phyloP scores from a whole-genome alignment of 2,113 vertebrate species.

The Deroptyus accipitrinus region DNA sequence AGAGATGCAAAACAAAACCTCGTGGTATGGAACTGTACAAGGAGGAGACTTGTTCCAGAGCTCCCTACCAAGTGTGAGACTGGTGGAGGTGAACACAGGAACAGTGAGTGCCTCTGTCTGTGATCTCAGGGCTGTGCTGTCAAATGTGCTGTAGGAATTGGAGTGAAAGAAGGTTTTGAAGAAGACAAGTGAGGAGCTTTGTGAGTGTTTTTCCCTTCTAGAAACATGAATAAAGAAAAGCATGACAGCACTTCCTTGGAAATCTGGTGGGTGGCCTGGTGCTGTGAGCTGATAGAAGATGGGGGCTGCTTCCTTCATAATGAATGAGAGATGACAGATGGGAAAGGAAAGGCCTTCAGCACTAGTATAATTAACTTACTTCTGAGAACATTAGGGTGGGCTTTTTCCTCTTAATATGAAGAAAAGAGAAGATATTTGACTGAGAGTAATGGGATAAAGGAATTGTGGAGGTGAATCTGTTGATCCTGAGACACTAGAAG shows the following conservation, averaged over 20 bases:
- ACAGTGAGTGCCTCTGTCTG: background rate
- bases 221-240: conserved; percentile 21
- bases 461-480: background rate
- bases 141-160: background rate
- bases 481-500: background rate
- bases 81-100: background rate
- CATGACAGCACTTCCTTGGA: background rate
- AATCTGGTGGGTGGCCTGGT: conserved; percentile 55
- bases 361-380: conserved; percentile 10
- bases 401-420: background rate
- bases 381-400: background rate
- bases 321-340: conserved; percentile 58
- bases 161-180: background rate
- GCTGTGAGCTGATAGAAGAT: conserved; percentile 31
- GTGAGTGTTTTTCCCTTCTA: background rate
- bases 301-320: conserved; percentile 10
- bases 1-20: background rate
- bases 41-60: background rate
- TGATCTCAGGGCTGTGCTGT: background rate
- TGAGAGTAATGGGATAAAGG: background rate
- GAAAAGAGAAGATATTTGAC: background rate
- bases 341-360: conserved; percentile 49
- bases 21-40: background rate
- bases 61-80: background rate
- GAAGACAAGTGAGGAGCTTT: background rate